Base-by-base conservation (phyloP, 2,113 vertebrate genomes). In the Engraulis encrasicolus region DNA sequence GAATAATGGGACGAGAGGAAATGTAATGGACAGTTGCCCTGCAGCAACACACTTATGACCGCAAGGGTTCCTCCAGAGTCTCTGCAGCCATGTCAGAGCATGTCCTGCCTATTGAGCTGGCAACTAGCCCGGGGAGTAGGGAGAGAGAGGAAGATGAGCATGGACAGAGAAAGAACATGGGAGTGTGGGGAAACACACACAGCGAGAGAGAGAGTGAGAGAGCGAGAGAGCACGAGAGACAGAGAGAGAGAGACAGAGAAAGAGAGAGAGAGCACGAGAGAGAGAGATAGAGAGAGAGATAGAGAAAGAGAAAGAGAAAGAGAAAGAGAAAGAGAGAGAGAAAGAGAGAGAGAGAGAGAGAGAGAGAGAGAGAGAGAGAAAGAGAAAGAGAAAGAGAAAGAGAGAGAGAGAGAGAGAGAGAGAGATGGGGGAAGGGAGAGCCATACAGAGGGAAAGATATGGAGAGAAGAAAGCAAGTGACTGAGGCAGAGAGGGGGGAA, bases 251-350 rank as follows among this genome's bases (percentile, higher is more conserved):
- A 78, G 45, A 45, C 20, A 31, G 74, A 71, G 19, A 2, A 86
- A 85, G 40, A 78, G 83, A 86, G 49, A 17, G 19, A 78, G 18
- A 61, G n/a, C n/a, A n/a, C n/a, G n/a, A n/a, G n/a, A 54, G 74
- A n/a, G 6, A 36, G 49, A 48, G 54, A 48, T 54, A 58, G 80
- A 66, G 19, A 78, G 31, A 79, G 61, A 40, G 36, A 79, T 36
- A 78, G 19, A 37, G 50, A 80, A 27, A 38, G 38, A 40, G 18
- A 45, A 45, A 45, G 40, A n/a, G 40, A 3, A 5, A 9, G 4
- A 54, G 34, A 74, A 49, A 23, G 6, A 40, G 61, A 19, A 45
- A 79, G 77, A 79, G 40, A 82, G 52, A 74, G 81, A 84, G 82
- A 79, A 85, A 83, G 80, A 58, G 4, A 45, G 4, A 45, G 40